Base-by-base conservation (phyloP, 1,140 invertebrate genomes). In the Acromyrmex heyeri region DNA sequence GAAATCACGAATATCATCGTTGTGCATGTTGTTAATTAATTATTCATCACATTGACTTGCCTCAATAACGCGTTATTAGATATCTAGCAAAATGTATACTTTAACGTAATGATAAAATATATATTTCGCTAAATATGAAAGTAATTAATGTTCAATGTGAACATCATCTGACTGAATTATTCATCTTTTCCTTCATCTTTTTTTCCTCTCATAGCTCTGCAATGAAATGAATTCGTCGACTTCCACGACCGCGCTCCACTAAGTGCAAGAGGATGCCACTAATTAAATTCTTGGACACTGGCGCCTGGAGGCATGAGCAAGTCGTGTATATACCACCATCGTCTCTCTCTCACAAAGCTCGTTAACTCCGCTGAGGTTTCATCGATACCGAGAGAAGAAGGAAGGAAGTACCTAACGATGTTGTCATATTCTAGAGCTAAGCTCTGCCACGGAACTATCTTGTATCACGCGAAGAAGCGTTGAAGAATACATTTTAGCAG, bases 261-360 rank as follows among this genome's bases (percentile, higher is more conserved):
- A 78, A 72, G 78, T 57, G 73, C 86, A 90, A 73, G 73, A 89
- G 67, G 85, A 85, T 87, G 79, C 69, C 78, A 85, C 88, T 89
- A 89, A 90, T 90, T 90, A 90, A 89, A 90, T 90, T 90, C 89
- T 85, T 89, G 89, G 79, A 81, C 79, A 75, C 27, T 59, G 89
- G 86, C 89, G 89, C 89, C 88, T 79, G 30, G 67, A 85, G 85
- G 73, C 83, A 90, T 69, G 87, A 65, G 55, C 73, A 44, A 65
- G 67, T 55, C 65, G 21, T 24, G 57, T 27, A 65, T 24, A 55
- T 27, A 55, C n/a, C 24, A 30, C 8, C 55, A 30, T 57, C 61
- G 65, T 72, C 53, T 77, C n/a, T 73, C 79, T 83, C 88, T 73
- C 83, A 67, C 75, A 65, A 83, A 83, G 77, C 88, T 90, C 87